Evolutionary conservation across 2,797 vertebrate species (phyloP).

Genomic region (Brachyrhaphis roseni): DNA sequence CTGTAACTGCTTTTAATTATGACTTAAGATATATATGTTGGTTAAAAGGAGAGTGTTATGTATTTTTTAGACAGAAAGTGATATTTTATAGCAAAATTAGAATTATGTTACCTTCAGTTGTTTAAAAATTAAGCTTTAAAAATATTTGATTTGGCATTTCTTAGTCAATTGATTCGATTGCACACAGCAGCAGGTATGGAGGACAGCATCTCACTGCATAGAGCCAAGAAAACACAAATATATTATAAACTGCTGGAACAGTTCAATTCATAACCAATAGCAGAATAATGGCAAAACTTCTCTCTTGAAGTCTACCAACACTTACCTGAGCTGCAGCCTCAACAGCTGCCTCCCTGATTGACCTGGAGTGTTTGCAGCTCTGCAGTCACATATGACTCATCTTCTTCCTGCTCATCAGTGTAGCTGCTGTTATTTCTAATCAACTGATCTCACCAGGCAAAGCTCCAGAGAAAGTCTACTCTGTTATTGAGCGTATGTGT

Average conservation of each 20-base stretch:
- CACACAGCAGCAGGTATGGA: not conserved
- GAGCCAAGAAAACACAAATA: not conserved
- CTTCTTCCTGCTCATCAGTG: conserved; percentile 1
- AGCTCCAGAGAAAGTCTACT: not conserved
- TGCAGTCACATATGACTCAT: conserved; percentile 7
- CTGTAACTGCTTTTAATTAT: not conserved
- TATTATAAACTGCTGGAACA: not conserved
- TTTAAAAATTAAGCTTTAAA: too few relatives aligned
- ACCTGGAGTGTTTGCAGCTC: conserved; percentile 3
- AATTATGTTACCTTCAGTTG: too few relatives aligned
- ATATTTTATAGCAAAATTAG: too few relatives aligned
- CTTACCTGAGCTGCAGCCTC: not conserved
- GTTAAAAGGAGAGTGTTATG: not conserved
- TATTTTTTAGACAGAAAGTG: too few relatives aligned
- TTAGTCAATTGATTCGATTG: not conserved
- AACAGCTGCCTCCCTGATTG: not conserved
- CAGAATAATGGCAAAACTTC: not conserved
- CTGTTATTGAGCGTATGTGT: not conserved
- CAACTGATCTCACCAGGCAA: not conserved
- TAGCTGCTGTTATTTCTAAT: conserved; percentile 4
- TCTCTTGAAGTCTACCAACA: not conserved
- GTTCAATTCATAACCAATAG: not conserved
- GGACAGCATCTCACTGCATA: not conserved
- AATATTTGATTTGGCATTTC: not conserved
- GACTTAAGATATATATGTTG: not conserved